phyloP scores from a whole-genome alignment of 2,888 invertebrate genomes.

The Agonopterix alstromeriana region DNA sequence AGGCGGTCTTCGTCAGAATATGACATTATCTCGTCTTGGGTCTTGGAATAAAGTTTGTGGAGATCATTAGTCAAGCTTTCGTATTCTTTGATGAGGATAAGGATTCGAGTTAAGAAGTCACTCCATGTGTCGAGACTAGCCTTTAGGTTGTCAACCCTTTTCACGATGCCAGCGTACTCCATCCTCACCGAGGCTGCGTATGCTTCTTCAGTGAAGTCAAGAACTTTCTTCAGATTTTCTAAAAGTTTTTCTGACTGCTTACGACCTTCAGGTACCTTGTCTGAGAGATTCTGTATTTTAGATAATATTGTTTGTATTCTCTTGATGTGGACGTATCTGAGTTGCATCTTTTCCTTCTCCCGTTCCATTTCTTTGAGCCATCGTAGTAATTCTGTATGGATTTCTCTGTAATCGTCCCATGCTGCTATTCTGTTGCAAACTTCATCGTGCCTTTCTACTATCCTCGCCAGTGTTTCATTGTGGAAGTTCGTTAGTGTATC shows the following conservation, averaged over 20 bases:
- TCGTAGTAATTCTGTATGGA: slow-evolving; percentile 82
- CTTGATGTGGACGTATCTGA: slow-evolving; percentile 87
- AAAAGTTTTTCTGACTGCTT: slow-evolving; percentile 79
- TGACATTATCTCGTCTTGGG: slow-evolving; percentile 77
- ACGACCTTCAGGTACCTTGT: slow-evolving; percentile 82
- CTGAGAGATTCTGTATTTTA: slow-evolving; percentile 81
- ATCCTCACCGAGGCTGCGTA: slow-evolving; percentile 87
- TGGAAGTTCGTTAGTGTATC: slow-evolving; percentile 87
- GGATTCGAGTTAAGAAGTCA: slow-evolving; percentile 83
- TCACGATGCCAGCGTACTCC: slow-evolving; percentile 86
- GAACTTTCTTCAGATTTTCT: slow-evolving; percentile 79
- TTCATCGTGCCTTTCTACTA: slow-evolving; percentile 86
- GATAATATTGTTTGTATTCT: slow-evolving; percentile 83
- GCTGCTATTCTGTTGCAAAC: slow-evolving; percentile 82
- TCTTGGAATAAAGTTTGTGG: slow-evolving; percentile 79
- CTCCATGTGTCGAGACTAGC: slow-evolving; percentile 90
- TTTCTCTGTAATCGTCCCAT: slow-evolving; percentile 87
- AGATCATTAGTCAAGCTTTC: slow-evolving; percentile 78
- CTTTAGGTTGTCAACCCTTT: slow-evolving; percentile 86
- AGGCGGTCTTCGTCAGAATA: slow-evolving; percentile 74
- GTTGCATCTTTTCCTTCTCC: slow-evolving; percentile 85
- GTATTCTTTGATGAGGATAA: slow-evolving; percentile 78
- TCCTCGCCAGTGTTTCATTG: slow-evolving; percentile 87
- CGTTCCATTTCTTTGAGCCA: slow-evolving; percentile 90
- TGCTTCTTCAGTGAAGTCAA: slow-evolving; percentile 85